Base-by-base conservation (phyloP, 2,797 vertebrate species). In the Intellagama lesueurii region DNA sequence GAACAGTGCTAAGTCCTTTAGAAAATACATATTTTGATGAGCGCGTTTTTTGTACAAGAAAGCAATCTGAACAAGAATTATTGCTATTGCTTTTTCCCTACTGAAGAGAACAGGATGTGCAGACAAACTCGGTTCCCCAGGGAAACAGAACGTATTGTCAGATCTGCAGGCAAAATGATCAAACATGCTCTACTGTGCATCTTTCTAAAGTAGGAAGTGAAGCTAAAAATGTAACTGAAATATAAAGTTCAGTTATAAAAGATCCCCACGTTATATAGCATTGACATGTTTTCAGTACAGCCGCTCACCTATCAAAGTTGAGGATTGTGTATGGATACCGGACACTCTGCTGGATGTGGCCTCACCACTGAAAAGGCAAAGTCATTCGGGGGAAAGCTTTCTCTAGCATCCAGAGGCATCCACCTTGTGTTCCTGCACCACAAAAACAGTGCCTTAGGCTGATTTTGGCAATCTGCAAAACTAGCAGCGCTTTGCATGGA, bases 31-130 rank as follows among this genome's bases (percentile, higher is more conserved):
- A 30, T 49, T 77, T 24, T 28, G 35, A 76, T 26, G 26, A 87
- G 81, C 92, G 44, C 30, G 82, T 56, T 70, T 70, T 92, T 88
- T 94, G 87, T 68, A 89, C 60, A 90, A 88, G 88, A 35, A 66
- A 66, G 60, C 40, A 64, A 44, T 47, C 76, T 88, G 81, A 88
- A 93, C 88, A 52, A 80, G 90, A 90, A 22, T 76, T 73, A 60
- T 6, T 84, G 52, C 66, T 89, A 86, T 49, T 91, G 32, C 19
- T 32, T 92, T 90, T 86, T 92, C 92, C 79, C 49, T 92, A 73
- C 44, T 90, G 80, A 4, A 84, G 2, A 3, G 7, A 89, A 52
- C 14, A 17, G 91, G 66, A 91, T 68, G 80, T 89, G 81, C 47
- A 89, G 89, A 60, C 52, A 84, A 91, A 87, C n/a, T 56, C 66